Conservation (phyloP, 2,113 vertebrate species). For the Cichladusa arquata region DNA sequence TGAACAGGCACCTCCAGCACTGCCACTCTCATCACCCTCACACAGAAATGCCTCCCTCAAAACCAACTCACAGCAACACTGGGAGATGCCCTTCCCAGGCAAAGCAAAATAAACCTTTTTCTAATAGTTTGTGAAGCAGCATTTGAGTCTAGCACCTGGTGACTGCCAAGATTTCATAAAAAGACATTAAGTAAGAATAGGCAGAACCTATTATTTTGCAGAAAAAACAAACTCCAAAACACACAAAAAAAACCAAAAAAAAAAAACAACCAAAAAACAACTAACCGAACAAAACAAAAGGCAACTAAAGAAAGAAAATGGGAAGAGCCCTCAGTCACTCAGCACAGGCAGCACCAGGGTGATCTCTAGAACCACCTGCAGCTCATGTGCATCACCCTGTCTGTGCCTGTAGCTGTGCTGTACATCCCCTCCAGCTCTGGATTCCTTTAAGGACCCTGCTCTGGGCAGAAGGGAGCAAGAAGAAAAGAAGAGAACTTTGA, state of each 20-base stretch:
- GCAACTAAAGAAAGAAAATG: background rate
- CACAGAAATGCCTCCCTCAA: background rate
- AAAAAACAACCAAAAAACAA: too few relatives aligned
- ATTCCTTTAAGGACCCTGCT: background rate
- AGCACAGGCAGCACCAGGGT: background rate
- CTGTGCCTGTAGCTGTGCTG: background rate
- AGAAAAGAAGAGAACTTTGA: too few relatives aligned
- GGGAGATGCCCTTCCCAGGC: background rate
- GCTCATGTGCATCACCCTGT: background rate
- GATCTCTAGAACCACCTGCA: background rate
- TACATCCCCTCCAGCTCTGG: background rate
- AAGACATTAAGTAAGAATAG: background rate
- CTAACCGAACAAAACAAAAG: too few relatives aligned
- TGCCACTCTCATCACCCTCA: accelerated
- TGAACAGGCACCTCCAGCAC: accelerated
- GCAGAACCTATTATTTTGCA: background rate
- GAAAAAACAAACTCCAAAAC: too few relatives aligned
- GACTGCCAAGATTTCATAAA: background rate
- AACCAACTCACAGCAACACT: background rate
- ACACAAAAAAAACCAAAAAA: background rate
- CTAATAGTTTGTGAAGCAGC: background rate
- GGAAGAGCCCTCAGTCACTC: background rate
- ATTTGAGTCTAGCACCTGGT: background rate
- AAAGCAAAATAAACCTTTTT: background rate
- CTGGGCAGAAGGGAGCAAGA: background rate